These are phyloP conservation scores for Apodemus speciosus DNA, from an alignment of 2,113 vertebrate genomes.

Conservation along the genomic window DNA sequence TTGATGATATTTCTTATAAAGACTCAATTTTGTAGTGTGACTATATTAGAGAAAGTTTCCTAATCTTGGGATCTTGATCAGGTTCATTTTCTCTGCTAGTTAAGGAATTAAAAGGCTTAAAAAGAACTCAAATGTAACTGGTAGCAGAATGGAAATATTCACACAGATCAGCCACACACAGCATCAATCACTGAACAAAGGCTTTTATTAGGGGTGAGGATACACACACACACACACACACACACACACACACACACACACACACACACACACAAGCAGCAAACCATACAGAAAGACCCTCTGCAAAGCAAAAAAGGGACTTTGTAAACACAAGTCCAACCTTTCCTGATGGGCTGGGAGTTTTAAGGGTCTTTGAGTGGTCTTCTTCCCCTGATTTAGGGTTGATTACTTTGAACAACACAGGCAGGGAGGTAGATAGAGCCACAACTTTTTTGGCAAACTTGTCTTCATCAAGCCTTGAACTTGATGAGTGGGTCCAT, in stretches of 20 bases:
- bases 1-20: background rate
- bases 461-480: background rate
- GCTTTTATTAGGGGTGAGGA: background rate
- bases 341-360: background rate
- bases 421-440: background rate
- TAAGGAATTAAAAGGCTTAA: background rate
- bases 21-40: conserved; percentile 29
- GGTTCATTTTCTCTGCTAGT: background rate
- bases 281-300: background rate
- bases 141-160: background rate
- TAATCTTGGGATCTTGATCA: background rate
- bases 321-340: background rate
- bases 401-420: background rate
- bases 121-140: background rate
- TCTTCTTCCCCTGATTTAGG: background rate
- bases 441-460: background rate
- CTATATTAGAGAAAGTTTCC: background rate
- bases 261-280: background rate
- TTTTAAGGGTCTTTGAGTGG: background rate
- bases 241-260: background rate
- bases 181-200: background rate
- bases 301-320: background rate
- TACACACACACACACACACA: background rate
- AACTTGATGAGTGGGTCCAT: background rate
- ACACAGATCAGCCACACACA: background rate